phyloP scores from a whole-genome alignment of 2,888 invertebrate genomes.

The Cyclophora punctaria region DNA sequence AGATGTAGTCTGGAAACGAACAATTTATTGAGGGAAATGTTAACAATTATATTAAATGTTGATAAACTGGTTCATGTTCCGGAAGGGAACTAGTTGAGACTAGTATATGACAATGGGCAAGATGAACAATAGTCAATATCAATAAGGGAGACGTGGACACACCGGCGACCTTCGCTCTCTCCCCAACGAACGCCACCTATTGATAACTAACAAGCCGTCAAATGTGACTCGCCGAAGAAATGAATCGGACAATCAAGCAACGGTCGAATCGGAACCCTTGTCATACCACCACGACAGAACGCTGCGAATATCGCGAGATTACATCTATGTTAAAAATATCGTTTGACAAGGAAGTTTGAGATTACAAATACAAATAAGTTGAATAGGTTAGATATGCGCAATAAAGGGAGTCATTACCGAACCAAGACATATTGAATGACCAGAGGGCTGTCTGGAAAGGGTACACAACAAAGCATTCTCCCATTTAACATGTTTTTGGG shows the following conservation, averaged over 20 bases:
- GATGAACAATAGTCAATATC: slow-evolving; percentile 44
- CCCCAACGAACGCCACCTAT: slow-evolving; percentile 38
- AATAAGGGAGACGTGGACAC: slow-evolving; percentile 34
- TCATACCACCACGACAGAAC: slow-evolving; percentile 45
- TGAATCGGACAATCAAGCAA: slow-evolving; percentile 44
- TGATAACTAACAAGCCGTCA: slow-evolving; percentile 48
- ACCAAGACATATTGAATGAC: slow-evolving; percentile 27
- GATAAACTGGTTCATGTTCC: slow-evolving; percentile 33
- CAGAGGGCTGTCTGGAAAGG: slow-evolving; percentile 38
- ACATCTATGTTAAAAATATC: background rate
- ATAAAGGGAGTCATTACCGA: slow-evolving; percentile 39
- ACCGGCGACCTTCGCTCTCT: slow-evolving; percentile 33
- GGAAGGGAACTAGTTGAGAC: slow-evolving; percentile 49
- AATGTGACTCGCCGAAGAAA: slow-evolving; percentile 38
- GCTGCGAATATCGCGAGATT: slow-evolving; percentile 12
- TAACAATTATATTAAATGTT: slow-evolving; percentile 36
- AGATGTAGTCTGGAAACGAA: slow-evolving; percentile 2
- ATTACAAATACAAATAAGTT: slow-evolving; percentile 7
- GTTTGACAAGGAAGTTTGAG: slow-evolving; percentile 2
- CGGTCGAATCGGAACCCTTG: slow-evolving; percentile 37
- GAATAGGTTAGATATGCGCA: slow-evolving; percentile 30
- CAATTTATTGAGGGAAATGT: slow-evolving; percentile 19
- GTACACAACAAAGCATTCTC: slow-evolving; percentile 43
- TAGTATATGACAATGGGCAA: slow-evolving; percentile 34
- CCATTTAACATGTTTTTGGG: slow-evolving; percentile 40